phyloP scores from a whole-genome alignment of 1,140 invertebrate species.

The Tyrophagus putrescentiae region DNA sequence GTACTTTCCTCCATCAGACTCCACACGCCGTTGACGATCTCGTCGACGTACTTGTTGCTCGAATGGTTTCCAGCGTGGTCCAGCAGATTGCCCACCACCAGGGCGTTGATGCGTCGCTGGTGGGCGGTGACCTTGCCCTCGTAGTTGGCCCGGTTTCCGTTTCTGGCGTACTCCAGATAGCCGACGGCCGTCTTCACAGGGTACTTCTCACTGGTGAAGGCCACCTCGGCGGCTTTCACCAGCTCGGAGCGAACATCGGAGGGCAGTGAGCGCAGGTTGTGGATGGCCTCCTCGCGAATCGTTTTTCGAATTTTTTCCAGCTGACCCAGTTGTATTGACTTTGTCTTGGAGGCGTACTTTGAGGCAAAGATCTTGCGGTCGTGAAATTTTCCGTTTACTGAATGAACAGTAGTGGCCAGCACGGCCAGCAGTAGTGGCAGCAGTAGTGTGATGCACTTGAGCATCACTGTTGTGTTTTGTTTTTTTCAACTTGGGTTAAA shows the following conservation, averaged over 20 bases:
- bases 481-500: no score
- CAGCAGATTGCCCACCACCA: background rate
- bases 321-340: background rate
- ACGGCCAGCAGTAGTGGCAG: no score
- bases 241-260: background rate
- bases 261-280: background rate
- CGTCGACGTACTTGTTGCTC: slow-evolving; percentile 10
- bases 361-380: background rate
- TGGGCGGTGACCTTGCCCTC: background rate
- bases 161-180: background rate
- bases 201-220: background rate
- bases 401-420: no score
- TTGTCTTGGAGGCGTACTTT: background rate
- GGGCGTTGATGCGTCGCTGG: background rate
- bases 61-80: background rate
- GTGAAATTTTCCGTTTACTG: no score
- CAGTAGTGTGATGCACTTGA: no score
- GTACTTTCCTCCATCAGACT: slow-evolving; percentile 18
- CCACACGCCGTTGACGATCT: slow-evolving; percentile 19
- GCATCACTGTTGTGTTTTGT: no score
- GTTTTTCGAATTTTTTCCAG: background rate
- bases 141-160: background rate
- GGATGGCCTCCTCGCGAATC: background rate
- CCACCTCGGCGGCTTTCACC: background rate
- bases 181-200: background rate